phyloP scores from a whole-genome alignment of 1,140 invertebrate species.

The Sitodiplosis mosellana region DNA sequence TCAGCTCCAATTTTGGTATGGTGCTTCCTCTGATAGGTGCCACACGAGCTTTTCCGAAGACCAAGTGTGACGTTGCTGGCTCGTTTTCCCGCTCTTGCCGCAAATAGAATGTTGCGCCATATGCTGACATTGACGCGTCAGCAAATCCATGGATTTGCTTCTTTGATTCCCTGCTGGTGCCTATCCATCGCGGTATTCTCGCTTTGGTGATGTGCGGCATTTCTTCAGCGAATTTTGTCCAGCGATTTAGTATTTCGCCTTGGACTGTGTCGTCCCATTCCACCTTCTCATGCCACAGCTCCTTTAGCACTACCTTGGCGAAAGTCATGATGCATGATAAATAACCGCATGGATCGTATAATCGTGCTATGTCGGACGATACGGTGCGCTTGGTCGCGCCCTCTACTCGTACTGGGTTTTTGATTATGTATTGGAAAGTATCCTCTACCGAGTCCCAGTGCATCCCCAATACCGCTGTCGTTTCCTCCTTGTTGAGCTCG shows the following conservation, averaged over 20 bases:
- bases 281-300: no score
- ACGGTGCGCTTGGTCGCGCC: no score
- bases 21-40: conserved; percentile 8
- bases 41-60: conserved; percentile 9
- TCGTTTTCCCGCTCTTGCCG: conserved; percentile 7
- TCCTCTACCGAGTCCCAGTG: no score
- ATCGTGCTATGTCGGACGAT: no score
- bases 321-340: no score
- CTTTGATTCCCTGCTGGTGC: conserved; percentile 2
- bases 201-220: neutral
- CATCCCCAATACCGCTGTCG: no score
- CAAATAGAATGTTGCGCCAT: conserved; percentile 14
- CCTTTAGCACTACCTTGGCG: no score
- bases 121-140: conserved; percentile 12
- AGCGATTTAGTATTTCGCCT: neutral
- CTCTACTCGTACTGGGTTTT: no score
- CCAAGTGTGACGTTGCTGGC: conserved; percentile 1
- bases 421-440: no score
- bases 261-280: conserved; percentile 6
- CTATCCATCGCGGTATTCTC: conserved; percentile 8
- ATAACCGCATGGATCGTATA: no score
- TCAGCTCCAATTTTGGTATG: conserved; percentile 12
- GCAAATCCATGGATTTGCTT: conserved; percentile 14
- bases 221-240: neutral
- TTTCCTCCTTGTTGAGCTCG: no score